These are phyloP conservation scores for Nautilus pompilius DNA, from an alignment of 1,140 invertebrate genomes.

Conservation along the genomic window DNA sequence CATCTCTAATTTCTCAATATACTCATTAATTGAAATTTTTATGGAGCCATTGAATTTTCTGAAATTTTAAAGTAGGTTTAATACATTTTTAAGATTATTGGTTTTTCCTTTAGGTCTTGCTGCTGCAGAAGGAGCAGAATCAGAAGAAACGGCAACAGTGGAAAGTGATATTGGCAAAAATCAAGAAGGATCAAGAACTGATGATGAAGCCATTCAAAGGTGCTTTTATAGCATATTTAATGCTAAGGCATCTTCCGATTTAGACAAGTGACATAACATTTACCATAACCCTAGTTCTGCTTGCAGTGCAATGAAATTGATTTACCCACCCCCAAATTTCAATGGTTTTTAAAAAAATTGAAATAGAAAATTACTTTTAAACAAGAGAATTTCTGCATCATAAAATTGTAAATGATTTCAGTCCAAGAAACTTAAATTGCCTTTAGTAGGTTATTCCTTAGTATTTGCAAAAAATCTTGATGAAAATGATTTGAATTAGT, in stretches of 20 bases:
- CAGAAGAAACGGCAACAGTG: conserved; percentile 54
- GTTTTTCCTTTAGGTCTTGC: conserved; percentile 19
- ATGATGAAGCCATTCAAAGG: conserved; percentile 62
- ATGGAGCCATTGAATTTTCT: background rate
- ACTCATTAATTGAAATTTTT: background rate
- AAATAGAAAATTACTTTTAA: background rate
- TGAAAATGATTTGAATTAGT: too few relatives aligned
- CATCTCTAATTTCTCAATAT: background rate
- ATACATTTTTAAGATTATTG: background rate
- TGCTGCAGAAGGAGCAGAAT: conserved; percentile 27
- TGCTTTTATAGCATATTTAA: conserved; percentile 44
- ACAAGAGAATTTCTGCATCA: background rate
- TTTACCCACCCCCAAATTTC: background rate
- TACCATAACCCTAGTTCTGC: background rate
- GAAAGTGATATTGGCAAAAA: conserved; percentile 75
- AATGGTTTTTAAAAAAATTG: background rate
- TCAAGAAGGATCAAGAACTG: conserved; percentile 76
- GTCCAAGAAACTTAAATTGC: too few relatives aligned
- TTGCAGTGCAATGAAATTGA: background rate
- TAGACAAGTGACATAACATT: background rate
- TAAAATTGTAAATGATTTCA: background rate
- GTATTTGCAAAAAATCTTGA: too few relatives aligned
- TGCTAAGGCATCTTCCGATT: background rate
- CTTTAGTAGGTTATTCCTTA: too few relatives aligned
- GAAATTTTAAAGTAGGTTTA: background rate